Evolutionary conservation across 2,113 vertebrate species (phyloP).

Genomic region (Scomber colias): DNA sequence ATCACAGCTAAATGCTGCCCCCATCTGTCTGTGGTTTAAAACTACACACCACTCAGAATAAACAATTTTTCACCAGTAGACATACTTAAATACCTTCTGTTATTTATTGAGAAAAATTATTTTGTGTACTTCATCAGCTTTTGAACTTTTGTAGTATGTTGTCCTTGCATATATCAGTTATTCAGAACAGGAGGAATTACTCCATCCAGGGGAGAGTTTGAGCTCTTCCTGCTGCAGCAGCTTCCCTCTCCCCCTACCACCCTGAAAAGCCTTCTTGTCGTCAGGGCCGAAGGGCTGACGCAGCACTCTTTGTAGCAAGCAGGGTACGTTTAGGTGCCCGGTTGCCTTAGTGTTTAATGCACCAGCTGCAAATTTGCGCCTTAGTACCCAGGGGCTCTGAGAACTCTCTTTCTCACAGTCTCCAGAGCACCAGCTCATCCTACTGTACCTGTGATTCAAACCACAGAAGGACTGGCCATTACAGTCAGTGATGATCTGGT

Average conservation of each 20-base stretch:
- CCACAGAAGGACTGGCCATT: not conserved
- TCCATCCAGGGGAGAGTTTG: not conserved
- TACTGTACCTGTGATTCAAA: conserved; percentile 8
- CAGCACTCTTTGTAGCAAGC: conserved; percentile 16
- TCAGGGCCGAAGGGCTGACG: conserved; percentile 57
- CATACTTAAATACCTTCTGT: not conserved
- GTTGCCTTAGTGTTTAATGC: not conserved
- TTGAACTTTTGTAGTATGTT: not conserved
- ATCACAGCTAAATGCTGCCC: conserved; percentile 67
- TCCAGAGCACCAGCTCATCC: conserved; percentile 26
- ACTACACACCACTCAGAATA: conserved; percentile 44
- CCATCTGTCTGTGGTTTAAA: conserved; percentile 52
- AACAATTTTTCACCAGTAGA: conserved; percentile 1
- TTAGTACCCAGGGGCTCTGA: conserved; percentile 66
- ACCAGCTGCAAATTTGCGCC: conserved; percentile 29
- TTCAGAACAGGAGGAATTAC: not conserved
- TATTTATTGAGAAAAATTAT: not conserved
- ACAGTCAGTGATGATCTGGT: conserved; percentile 12
- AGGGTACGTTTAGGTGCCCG: not conserved
- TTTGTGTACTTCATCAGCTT: conserved; percentile 6
- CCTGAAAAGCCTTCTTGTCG: conserved; percentile 51
- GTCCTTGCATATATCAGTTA: not conserved
- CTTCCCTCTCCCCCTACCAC: conserved; percentile 45
- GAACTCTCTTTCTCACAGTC: conserved; percentile 33
- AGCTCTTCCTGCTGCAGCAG: conserved; percentile 23